These are phyloP conservation scores for Crotalus viridis DNA, from an alignment of 2,113 vertebrate genomes.

Conservation along the genomic window DNA sequence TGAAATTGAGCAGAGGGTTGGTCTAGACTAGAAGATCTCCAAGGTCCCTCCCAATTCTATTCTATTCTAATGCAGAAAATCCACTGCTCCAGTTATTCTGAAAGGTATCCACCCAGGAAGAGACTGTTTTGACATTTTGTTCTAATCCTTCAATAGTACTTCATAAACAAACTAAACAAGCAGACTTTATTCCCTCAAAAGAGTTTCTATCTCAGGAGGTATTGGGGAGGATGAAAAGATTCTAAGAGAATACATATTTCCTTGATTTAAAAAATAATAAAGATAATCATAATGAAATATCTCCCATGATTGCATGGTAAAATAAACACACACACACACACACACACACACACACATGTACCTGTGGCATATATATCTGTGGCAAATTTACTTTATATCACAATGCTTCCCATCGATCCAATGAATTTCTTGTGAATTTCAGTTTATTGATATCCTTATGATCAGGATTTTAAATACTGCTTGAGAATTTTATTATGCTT, in stretches of 20 bases:
- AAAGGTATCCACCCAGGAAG: background rate
- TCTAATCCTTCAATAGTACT: background rate
- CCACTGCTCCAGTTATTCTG: background rate
- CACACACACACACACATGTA: background rate
- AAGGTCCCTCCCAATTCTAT: too few species aligned
- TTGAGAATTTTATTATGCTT: background rate
- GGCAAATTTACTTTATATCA: background rate
- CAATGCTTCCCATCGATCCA: background rate
- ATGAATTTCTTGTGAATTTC: background rate
- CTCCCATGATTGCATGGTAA: background rate
- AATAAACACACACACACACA: background rate
- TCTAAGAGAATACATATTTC: background rate
- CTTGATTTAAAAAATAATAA: background rate
- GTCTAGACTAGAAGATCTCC: background rate
- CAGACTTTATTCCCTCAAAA: background rate
- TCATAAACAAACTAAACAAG: background rate
- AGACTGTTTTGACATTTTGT: background rate
- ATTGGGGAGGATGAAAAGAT: background rate
- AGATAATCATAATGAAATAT: background rate
- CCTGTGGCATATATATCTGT: background rate
- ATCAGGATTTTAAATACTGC: background rate
- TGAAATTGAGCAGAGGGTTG: background rate
- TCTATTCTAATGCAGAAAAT: background rate
- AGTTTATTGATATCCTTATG: background rate
- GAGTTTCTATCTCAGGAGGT: background rate